A percentile compares a stretch with the other conserved stretches of the same genome.
Conservation (phyloP, 37 sponge, comb jelly and placozoan species). For the Halichondria panicea region DNA sequence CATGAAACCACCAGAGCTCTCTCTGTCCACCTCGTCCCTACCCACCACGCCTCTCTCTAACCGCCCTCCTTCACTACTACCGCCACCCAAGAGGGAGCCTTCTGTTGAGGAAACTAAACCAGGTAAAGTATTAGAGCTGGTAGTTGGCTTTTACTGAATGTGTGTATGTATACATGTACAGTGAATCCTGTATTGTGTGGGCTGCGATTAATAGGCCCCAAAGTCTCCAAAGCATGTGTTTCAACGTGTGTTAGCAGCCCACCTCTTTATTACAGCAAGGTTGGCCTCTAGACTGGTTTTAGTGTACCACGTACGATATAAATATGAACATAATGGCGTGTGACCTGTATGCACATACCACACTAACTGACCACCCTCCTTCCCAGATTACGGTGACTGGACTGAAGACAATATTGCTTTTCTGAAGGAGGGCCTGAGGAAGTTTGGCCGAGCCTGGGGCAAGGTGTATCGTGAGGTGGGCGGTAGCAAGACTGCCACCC, state of each 20-base stretch:
- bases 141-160: background rate
- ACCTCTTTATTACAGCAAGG: background rate
- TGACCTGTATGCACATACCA: too few relatives aligned
- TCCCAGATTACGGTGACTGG: constrained; percentile 65
- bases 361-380: constrained; percentile 1
- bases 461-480: constrained; percentile 71
- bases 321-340: too few relatives aligned
- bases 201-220: too few relatives aligned
- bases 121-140: background rate
- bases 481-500: constrained; percentile 58
- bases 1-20: constrained; percentile 28
- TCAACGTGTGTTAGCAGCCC: background rate
- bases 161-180: background rate
- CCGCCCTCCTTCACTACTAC: background rate
- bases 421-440: constrained; percentile 70
- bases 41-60: background rate
- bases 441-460: constrained; percentile 71
- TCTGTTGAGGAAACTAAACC: background rate
- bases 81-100: background rate
- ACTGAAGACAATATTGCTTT: constrained; percentile 51
- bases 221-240: constrained; percentile 2
- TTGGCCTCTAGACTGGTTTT: too few relatives aligned
- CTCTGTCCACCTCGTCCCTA: background rate
- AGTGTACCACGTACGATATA: too few relatives aligned
- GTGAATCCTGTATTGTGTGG: background rate